Percentiles rank a stretch among this genome's conserved stretches.
Evolutionary conservation across 2,797 vertebrate species (phyloP).

Genomic region (Lagodon rhomboides): DNA sequence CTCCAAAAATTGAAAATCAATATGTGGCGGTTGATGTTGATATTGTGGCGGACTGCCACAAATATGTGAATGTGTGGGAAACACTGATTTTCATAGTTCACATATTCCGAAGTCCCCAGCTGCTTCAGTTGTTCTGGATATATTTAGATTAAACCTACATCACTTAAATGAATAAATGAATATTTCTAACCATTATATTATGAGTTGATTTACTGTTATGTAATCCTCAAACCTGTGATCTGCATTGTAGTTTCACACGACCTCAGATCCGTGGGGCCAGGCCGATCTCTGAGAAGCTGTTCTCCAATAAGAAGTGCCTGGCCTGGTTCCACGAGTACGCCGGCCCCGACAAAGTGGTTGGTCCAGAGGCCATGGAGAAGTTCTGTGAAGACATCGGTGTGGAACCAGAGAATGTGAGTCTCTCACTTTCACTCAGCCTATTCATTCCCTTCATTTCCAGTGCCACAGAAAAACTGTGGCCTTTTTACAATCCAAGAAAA

Average conservation of each 20-base stretch:
- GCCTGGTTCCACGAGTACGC: conserved; percentile 97
- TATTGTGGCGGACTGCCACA: no score
- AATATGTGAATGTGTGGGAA: no score
- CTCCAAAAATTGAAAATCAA: no score
- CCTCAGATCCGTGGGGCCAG: conserved; percentile 88
- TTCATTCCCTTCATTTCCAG: background rate
- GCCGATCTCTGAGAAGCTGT: conserved; percentile 90
- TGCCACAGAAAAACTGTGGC: background rate
- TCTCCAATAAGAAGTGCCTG: conserved; percentile 97
- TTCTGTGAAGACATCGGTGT: conserved; percentile 98
- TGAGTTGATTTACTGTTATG: background rate
- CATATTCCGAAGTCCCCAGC: no score
- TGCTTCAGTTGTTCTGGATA: no score
- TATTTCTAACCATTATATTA: background rate
- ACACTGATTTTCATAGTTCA: no score
- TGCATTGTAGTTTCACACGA: conserved; percentile 77
- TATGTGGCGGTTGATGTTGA: no score
- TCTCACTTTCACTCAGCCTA: background rate
- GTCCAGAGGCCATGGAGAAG: conserved; percentile 98
- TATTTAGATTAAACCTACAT: no score
- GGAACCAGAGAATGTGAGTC: conserved; percentile 96
- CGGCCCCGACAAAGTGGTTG: conserved; percentile 91
- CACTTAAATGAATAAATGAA: no score
- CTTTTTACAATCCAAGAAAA: no score
- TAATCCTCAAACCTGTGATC: background rate